phyloP scores from a whole-genome alignment of 1,140 invertebrate genomes.

The Platyscapa corneri region DNA sequence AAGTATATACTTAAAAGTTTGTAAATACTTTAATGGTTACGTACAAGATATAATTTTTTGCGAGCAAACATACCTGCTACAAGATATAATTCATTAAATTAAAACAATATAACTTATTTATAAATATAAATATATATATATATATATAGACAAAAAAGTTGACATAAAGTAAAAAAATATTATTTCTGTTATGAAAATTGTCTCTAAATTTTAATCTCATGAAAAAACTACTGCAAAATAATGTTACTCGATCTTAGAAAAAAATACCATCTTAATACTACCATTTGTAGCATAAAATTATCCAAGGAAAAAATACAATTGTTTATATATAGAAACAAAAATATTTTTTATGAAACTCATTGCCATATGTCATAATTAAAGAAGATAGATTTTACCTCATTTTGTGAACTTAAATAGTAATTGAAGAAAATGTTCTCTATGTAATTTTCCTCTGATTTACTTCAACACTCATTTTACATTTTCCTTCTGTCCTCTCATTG shows the following conservation, averaged over 20 bases:
- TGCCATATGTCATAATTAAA: not conserved
- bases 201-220: not conserved
- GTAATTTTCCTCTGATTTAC: not conserved
- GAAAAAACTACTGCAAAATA: not conserved
- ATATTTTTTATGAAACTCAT: not conserved
- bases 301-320: not conserved
- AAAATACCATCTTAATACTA: not conserved
- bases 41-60: not conserved
- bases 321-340: not conserved
- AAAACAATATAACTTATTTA: too few species aligned
- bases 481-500: not conserved
- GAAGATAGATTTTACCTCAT: conserved; percentile 10
- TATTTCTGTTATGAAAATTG: not conserved
- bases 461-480: not conserved
- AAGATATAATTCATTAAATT: too few species aligned
- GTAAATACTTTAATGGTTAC: not conserved
- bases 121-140: too few species aligned
- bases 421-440: not conserved
- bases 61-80: too few species aligned
- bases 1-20: not conserved
- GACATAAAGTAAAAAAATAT: not conserved
- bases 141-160: too few species aligned
- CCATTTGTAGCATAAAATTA: not conserved
- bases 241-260: not conserved
- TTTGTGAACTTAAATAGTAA: not conserved